A percentile compares a stretch with the other conserved stretches of the same genome.
Conservation (phyloP, 2,888 invertebrate species). For the Nephrotoma flavescens region DNA sequence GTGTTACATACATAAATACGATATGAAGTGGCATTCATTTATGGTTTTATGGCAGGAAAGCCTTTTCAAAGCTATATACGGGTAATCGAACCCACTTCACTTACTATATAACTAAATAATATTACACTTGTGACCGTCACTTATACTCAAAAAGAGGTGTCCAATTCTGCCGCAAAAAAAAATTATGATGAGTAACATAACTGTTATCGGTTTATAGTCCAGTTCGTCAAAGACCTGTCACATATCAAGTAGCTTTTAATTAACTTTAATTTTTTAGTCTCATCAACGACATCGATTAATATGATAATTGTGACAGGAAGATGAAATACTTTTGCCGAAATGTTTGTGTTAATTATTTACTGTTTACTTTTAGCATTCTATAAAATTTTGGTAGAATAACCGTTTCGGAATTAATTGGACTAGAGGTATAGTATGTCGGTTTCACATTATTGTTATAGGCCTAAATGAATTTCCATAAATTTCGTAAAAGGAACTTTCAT, state of each 20-base stretch:
- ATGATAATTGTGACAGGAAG: neutral
- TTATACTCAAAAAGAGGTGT: neutral
- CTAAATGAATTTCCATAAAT: neutral
- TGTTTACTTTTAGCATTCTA: neutral
- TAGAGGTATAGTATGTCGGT: neutral
- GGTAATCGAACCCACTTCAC: neutral
- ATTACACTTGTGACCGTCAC: neutral
- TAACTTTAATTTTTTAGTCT: neutral
- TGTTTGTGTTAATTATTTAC: neutral
- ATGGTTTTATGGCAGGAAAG: neutral
- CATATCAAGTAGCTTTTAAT: neutral
- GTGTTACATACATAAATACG: too few species aligned
- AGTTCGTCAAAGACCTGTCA: neutral
- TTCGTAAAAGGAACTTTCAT: neutral
- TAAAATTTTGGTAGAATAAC: neutral
- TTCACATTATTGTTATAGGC: too few species aligned
- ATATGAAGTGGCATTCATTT: neutral
- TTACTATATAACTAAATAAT: too few species aligned
- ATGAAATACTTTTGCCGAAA: neutral
- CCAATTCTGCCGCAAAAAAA: neutral
- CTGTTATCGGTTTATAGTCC: neutral
- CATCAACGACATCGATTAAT: neutral
- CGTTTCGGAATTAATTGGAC: neutral
- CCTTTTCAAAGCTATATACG: neutral
- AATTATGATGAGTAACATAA: neutral